Percentiles rank a stretch among this genome's conserved stretches.
phyloP scores from a whole-genome alignment of 2,797 vertebrate genomes.

The Cyclura pinguis region DNA sequence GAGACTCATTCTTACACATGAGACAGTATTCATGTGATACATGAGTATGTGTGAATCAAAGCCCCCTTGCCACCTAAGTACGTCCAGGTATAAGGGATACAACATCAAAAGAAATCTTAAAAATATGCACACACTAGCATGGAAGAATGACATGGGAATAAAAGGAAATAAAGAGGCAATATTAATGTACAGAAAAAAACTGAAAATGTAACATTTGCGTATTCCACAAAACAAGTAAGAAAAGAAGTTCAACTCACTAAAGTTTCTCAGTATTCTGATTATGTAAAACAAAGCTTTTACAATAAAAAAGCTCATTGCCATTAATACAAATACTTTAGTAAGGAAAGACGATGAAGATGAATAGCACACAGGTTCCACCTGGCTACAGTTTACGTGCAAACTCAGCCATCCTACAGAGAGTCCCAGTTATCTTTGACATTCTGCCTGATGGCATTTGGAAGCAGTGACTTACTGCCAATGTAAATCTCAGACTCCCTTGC shows the following conservation, averaged over 20 bases:
- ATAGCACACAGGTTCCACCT: constrained; percentile 44
- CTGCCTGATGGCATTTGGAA: constrained; percentile 44
- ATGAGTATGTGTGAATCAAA: no score
- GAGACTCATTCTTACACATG: not conserved
- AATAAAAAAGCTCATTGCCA: constrained; percentile 22
- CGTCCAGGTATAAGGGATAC: not conserved
- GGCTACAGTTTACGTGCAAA: constrained; percentile 48
- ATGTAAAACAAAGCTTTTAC: constrained; percentile 13
- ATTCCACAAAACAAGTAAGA: not conserved
- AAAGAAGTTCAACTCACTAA: constrained; percentile 32
- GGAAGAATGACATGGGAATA: not conserved
- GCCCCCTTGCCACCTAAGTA: not conserved
- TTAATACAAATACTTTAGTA: constrained; percentile 54
- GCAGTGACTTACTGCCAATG: constrained; percentile 58
- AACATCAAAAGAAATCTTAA: not conserved
- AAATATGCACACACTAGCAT: not conserved
- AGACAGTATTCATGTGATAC: not conserved
- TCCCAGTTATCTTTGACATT: constrained; percentile 42
- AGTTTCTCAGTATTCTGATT: constrained; percentile 41
- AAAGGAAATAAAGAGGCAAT: not conserved
- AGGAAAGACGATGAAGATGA: constrained; percentile 70
- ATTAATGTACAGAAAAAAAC: not conserved
- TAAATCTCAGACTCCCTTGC: constrained; percentile 64
- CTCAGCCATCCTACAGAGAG: constrained; percentile 64
- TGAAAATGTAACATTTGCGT: not conserved